phyloP scores from a whole-genome alignment of 2,888 invertebrate genomes.

The Brachyopa scutellaris region DNA sequence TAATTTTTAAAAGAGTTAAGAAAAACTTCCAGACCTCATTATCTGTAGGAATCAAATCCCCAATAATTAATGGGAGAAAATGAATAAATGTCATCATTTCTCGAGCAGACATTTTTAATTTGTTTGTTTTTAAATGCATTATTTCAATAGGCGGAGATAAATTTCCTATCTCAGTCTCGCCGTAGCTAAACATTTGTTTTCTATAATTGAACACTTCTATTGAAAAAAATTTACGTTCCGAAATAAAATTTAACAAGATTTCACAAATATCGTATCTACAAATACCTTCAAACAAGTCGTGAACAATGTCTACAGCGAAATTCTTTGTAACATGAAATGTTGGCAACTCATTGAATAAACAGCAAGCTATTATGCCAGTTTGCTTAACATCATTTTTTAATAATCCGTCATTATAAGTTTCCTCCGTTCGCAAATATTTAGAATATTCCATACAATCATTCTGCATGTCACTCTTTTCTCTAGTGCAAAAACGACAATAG shows the following conservation, averaged over 20 bases:
- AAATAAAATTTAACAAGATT: slow-evolving; percentile 39
- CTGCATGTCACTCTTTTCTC: slow-evolving; percentile 40
- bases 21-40: slow-evolving; percentile 28
- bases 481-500: slow-evolving; percentile 56
- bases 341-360: slow-evolving; percentile 45
- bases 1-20: slow-evolving; percentile 2
- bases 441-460: not conserved
- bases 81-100: slow-evolving; percentile 50
- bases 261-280: slow-evolving; percentile 56
- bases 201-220: slow-evolving; percentile 52
- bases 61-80: slow-evolving; percentile 50
- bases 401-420: slow-evolving; percentile 5
- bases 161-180: slow-evolving; percentile 43
- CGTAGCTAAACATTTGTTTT: slow-evolving; percentile 59
- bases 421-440: slow-evolving; percentile 8
- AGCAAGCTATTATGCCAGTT: slow-evolving; percentile 41
- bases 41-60: slow-evolving; percentile 9
- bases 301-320: slow-evolving; percentile 56
- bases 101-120: slow-evolving; percentile 43
- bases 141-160: slow-evolving; percentile 28
- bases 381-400: slow-evolving; percentile 31
- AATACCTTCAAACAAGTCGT: slow-evolving; percentile 66
- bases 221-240: slow-evolving; percentile 36
- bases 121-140: slow-evolving; percentile 4
- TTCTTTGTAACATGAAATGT: slow-evolving; percentile 57